phyloP scores from a whole-genome alignment of 2,113 vertebrate species.

The Corythaixoides concolor region DNA sequence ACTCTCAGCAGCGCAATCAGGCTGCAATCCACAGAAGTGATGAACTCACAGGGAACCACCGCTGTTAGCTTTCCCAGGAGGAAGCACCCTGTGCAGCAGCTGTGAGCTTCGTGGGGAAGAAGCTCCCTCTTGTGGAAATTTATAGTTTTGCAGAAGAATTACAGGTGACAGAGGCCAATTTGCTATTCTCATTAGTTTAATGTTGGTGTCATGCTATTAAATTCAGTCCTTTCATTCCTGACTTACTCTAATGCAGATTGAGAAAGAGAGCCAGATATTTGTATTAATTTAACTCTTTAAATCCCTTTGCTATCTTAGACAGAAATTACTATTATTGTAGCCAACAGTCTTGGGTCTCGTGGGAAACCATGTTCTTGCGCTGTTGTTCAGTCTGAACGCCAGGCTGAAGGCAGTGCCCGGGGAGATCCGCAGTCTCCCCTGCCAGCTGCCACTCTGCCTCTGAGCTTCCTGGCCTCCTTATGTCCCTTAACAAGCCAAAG shows the following conservation, averaged over 20 bases:
- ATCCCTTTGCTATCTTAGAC: not conserved
- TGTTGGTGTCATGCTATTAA: rapidly evolving
- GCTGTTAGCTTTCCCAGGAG: not conserved
- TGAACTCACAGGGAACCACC: rapidly evolving
- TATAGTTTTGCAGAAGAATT: not conserved
- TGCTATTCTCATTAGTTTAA: not conserved
- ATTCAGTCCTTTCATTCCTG: not conserved
- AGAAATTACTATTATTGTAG: not conserved
- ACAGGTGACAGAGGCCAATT: not conserved
- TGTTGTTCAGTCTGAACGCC: not conserved
- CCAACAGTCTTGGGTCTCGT: not conserved
- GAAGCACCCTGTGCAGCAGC: not conserved
- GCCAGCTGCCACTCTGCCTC: not conserved
- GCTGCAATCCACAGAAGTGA: not conserved
- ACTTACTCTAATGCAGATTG: not conserved
- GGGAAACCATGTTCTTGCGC: rapidly evolving
- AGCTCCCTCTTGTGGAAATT: constrained; percentile 54
- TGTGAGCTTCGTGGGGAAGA: not conserved
- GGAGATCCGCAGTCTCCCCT: not conserved
- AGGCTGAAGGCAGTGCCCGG: rapidly evolving
- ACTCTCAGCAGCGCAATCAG: not conserved
- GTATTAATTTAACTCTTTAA: not conserved
- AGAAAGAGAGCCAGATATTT: not conserved
- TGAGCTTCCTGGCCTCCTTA: not conserved
- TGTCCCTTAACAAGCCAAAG: not conserved